A percentile compares a stretch with the other conserved stretches of the same genome.
Evolutionary conservation across 2,888 invertebrate genomes (phyloP).

Genomic region (Ferdinandea cuprea): DNA sequence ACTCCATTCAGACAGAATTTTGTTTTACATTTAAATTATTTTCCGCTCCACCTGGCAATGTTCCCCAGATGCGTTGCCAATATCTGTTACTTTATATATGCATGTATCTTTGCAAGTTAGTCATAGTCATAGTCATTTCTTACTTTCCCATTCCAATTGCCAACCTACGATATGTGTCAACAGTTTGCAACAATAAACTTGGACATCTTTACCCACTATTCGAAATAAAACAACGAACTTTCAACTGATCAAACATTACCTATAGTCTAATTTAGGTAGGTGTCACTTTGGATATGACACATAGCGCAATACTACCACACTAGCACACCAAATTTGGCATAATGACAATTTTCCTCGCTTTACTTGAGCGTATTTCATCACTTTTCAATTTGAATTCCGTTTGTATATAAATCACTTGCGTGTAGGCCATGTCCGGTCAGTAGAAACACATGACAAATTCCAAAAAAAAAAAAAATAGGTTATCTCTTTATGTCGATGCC

Average conservation of each 20-base stretch:
- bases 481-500: constrained; percentile 34
- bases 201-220: no score
- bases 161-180: no score
- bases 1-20: no score
- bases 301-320: constrained; percentile 9
- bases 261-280: constrained; percentile 28
- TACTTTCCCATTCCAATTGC: no score
- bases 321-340: constrained; percentile 25
- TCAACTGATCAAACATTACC: background rate
- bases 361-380: constrained; percentile 40
- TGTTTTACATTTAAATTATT: no score
- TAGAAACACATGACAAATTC: constrained; percentile 11
- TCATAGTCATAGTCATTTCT: no score
- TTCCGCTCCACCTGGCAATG: no score
- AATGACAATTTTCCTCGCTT: constrained; percentile 8
- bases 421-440: constrained; percentile 49
- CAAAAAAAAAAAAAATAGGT: constrained; percentile 13
- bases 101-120: no score
- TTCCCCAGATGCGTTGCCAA: no score
- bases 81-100: no score
- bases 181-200: no score
- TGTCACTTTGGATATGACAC: constrained; percentile 18
- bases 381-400: constrained; percentile 19
- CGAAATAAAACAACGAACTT: background rate
- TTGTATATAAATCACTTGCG: constrained; percentile 22